Evolutionary conservation across 2,888 invertebrate genomes (phyloP).

Genomic region (Lapara coniferarum): DNA sequence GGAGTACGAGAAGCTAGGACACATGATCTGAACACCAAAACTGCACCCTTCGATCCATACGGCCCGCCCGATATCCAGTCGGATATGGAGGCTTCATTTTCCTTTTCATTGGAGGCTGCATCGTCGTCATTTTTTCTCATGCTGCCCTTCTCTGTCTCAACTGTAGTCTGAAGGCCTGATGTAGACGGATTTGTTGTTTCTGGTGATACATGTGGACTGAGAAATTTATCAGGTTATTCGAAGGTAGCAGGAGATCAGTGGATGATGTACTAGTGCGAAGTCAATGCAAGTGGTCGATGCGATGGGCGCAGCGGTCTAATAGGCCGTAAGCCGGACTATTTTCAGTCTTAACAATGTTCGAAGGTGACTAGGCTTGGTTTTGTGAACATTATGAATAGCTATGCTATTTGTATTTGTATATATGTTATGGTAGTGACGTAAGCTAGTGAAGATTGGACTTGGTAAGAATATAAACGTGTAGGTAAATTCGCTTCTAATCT

Average conservation of each 20-base stretch:
- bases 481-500: not conserved
- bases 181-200: conserved; percentile 76
- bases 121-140: conserved; percentile 76
- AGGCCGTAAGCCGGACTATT: conserved; percentile 4
- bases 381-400: not conserved
- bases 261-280: conserved; percentile 14
- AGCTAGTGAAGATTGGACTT: not conserved
- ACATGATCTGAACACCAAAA: conserved; percentile 87
- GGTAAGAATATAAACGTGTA: not conserved
- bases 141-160: conserved; percentile 57
- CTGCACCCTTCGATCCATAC: conserved; percentile 85
- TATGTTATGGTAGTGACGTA: not conserved
- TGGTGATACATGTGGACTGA: conserved; percentile 81
- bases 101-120: conserved; percentile 51
- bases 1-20: conserved; percentile 80
- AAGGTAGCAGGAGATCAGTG: conserved; percentile 2
- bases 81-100: conserved; percentile 63
- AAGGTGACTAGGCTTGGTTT: conserved; percentile 16
- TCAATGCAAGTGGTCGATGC: conserved; percentile 12
- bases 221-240: conserved; percentile 16
- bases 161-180: conserved; percentile 66
- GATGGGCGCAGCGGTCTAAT: conserved; percentile 8
- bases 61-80: conserved; percentile 85
- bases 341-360: conserved; percentile 5
- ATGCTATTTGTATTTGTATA: not conserved